phyloP scores from a whole-genome alignment of 2,797 vertebrate genomes.

The Catharus ustulatus region DNA sequence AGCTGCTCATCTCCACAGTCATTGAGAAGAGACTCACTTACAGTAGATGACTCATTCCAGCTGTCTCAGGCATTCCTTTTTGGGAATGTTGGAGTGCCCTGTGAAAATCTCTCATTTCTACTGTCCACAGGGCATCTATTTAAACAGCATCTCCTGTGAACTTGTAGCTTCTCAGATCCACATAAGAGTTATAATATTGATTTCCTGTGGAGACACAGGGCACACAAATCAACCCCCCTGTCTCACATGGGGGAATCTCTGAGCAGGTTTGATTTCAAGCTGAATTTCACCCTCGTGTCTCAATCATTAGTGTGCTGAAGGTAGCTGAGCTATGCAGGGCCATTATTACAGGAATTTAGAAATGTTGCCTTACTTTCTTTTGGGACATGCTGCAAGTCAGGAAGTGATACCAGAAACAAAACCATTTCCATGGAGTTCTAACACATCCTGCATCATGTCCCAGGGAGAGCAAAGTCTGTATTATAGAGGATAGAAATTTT shows the following conservation, averaged over 20 bases:
- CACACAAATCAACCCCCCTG: rapidly evolving
- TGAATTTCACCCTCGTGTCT: neutral
- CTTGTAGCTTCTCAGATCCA: neutral
- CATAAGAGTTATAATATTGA: neutral
- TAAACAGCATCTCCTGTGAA: neutral
- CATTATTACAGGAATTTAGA: neutral
- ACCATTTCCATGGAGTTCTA: neutral
- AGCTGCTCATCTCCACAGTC: neutral
- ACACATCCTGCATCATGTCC: neutral
- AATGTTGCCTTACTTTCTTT: neutral
- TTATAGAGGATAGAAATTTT: neutral
- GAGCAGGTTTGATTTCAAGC: neutral
- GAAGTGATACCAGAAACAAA: neutral
- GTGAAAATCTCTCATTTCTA: neutral
- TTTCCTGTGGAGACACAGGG: neutral
- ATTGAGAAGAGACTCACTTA: neutral
- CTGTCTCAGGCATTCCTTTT: neutral
- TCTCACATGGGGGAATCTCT: neutral
- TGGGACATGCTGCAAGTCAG: neutral
- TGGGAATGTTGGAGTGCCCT: neutral
- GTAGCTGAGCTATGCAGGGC: neutral
- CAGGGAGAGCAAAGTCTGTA: rapidly evolving
- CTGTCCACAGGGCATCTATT: neutral
- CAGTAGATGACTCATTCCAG: neutral
- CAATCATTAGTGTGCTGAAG: neutral